These are phyloP conservation scores for Onychostruthus taczanowskii DNA, from an alignment of 2,113 vertebrate species.

Conservation along the genomic window DNA sequence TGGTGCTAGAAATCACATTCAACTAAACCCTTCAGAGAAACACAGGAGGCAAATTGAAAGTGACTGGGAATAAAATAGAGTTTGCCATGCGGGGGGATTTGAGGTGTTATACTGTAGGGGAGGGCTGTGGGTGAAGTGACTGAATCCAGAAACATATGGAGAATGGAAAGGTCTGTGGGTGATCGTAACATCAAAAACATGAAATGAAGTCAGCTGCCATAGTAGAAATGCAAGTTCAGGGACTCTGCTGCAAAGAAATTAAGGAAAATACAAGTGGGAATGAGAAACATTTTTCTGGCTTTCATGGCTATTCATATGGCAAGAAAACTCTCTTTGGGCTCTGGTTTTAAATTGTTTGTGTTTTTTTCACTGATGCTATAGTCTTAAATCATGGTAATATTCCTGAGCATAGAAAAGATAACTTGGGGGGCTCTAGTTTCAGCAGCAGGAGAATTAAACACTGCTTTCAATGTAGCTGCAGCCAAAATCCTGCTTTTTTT, in stretches of 20 bases:
- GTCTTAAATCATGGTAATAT: not conserved
- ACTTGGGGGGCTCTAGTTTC: not conserved
- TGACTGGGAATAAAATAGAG: constrained; percentile 47
- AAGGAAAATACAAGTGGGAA: not conserved
- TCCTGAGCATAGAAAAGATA: not conserved
- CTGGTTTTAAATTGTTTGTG: not conserved
- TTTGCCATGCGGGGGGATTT: not conserved
- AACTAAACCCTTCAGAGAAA: constrained; percentile 7
- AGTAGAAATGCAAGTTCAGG: constrained; percentile 20
- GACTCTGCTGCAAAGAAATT: not conserved
- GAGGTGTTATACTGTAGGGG: not conserved
- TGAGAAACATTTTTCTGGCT: not conserved
- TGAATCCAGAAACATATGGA: constrained; percentile 22
- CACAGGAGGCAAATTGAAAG: constrained; percentile 44
- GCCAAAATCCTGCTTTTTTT: not conserved
- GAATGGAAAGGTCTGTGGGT: constrained; percentile 8
- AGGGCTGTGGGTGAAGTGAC: not conserved
- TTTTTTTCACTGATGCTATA: not conserved
- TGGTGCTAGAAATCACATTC: constrained; percentile 46
- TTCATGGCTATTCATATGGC: not conserved
- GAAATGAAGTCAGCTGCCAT: constrained; percentile 10
- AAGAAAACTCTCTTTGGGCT: not conserved
- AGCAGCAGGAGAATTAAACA: not conserved
- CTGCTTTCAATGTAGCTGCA: not conserved
- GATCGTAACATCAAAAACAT: constrained; percentile 27